Conservation (phyloP, 2,888 invertebrate genomes). For the Brachylomia viminalis region DNA sequence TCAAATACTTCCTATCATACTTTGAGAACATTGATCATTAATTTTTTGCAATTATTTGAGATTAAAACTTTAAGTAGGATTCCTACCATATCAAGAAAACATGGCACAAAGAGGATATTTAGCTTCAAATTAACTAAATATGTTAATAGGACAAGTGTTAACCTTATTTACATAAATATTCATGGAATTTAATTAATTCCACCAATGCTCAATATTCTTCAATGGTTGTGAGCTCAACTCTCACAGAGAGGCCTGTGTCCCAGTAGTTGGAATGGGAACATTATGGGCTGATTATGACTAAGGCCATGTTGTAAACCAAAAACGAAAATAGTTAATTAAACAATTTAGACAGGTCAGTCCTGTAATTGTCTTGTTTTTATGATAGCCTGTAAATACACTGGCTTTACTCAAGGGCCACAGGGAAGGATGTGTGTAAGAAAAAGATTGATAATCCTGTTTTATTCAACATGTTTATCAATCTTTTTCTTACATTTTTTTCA, state of each 20-base stretch:
- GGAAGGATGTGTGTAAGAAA: not conserved
- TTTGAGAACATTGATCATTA: not conserved
- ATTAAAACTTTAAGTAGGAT: not conserved
- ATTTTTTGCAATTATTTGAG: not conserved
- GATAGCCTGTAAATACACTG: not conserved
- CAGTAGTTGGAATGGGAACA: not conserved
- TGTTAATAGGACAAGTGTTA: conserved; percentile 18
- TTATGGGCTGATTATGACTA: not conserved
- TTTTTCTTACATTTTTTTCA: too few species aligned
- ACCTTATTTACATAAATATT: conserved; percentile 39
- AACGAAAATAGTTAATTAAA: not conserved
- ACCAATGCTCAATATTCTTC: not conserved
- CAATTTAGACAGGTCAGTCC: not conserved
- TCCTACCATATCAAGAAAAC: not conserved
- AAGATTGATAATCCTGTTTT: not conserved
- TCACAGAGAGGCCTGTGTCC: too few species aligned
- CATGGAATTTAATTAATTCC: conserved; percentile 9
- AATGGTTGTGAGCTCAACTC: not conserved
- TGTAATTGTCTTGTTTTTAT: not conserved
- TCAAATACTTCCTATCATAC: not conserved
- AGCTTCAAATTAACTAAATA: conserved; percentile 23
- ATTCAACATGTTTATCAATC: too few species aligned
- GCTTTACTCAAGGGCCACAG: not conserved
- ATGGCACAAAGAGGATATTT: conserved; percentile 14
- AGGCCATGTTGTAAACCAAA: not conserved